Base-by-base conservation (phyloP, 1,140 invertebrate species). In the Whitmania pigra region DNA sequence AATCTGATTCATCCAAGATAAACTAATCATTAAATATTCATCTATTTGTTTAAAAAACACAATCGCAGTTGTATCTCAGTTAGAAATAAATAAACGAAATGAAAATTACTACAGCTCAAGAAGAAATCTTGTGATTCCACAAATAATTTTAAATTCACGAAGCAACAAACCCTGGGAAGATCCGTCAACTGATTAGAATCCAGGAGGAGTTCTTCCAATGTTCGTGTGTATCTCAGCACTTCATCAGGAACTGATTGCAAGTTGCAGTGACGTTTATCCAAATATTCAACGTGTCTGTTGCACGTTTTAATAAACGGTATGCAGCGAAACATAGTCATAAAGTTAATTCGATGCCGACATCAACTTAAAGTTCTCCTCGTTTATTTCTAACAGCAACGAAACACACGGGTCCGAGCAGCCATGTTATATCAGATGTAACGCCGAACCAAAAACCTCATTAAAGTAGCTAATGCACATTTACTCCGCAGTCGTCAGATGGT, bases 101-200 rank as follows among this genome's bases (percentile, higher is more conserved):
- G n/a, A n/a, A 36, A 36, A 36, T 2, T 36, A 36, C 6, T 36
- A 36, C 31, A 36, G 31, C 31, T 36, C 6, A 36, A 3, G 2
- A 36, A 36, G 31, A 36, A 36, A 6, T 36, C 6, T 36, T 36
- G 31, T 36, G 31, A 63, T 31, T 3, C 9, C 29, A 22, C 57
- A 63, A 63, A 22, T 3, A 63, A 63, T 18, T 31, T 25, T 11
- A 25, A 22, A 63, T 25, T n/a, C 57, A 63, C 11, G 1, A 49
- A 49, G 9, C 43, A 49, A 63, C 76, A 77, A 83, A 97, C 94
- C 89, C 96, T 95, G 72, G 94, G 94, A 78, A 98, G 87, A 83
- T 97, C 94, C 76, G 91, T 87, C 78, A 99, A 94, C 82, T 97
- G 94, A 86, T 99, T 99, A 70, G 94, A 92, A 86, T 99, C 95